phyloP scores from a whole-genome alignment of 2,113 vertebrate species.

The Ginglymostoma cirratum region DNA sequence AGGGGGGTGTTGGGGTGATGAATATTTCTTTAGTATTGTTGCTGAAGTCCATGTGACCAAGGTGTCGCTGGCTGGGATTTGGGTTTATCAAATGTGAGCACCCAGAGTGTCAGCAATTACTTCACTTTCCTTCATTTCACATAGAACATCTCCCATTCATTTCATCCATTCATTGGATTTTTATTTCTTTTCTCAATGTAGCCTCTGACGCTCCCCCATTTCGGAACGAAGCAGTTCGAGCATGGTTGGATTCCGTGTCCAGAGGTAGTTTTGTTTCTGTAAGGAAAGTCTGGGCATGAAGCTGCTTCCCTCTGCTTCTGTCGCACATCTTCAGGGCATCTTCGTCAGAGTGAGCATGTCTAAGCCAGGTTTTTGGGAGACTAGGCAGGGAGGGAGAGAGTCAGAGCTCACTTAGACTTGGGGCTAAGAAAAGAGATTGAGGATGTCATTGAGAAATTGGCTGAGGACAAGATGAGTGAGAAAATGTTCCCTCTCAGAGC shows the following conservation, averaged over 20 bases:
- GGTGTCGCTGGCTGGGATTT: background rate
- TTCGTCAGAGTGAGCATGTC: background rate
- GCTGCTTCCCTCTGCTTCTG: slow-evolving; percentile 38
- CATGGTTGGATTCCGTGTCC: slow-evolving; percentile 94
- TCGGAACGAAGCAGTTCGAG: slow-evolving; percentile 85
- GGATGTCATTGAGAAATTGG: slow-evolving; percentile 69
- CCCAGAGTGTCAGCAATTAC: background rate
- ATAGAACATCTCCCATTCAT: slow-evolving; percentile 44
- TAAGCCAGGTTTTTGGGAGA: background rate
- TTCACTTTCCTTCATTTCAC: background rate
- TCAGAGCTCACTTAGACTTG: slow-evolving; percentile 41
- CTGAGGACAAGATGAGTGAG: slow-evolving; percentile 47
- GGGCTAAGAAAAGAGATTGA: slow-evolving; percentile 48
- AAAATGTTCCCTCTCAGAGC: too few relatives aligned
- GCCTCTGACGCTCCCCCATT: slow-evolving; percentile 77
- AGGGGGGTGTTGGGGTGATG: background rate
- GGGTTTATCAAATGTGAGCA: background rate
- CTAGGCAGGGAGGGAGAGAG: slow-evolving; percentile 36
- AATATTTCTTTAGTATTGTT: too few relatives aligned
- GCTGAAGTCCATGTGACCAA: background rate
- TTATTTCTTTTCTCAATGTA: slow-evolving; percentile 63
- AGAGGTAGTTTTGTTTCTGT: slow-evolving; percentile 78
- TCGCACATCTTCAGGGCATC: slow-evolving; percentile 3
- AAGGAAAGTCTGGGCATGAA: background rate
- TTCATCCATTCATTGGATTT: slow-evolving; percentile 43